phyloP scores from a whole-genome alignment of 1,140 invertebrate genomes.

The Sminthurides bifidus region DNA sequence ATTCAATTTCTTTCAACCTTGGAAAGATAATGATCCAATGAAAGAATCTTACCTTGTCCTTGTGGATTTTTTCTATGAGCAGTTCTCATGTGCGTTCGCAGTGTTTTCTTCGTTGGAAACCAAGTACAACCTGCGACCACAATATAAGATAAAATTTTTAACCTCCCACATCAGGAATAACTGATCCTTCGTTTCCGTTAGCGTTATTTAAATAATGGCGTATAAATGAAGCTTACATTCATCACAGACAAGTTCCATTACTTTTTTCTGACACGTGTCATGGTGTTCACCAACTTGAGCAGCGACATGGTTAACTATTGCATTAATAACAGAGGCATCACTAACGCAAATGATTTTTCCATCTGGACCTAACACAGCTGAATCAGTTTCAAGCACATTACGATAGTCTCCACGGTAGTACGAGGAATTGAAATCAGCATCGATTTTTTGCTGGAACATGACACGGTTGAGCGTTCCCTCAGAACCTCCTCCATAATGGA shows the following conservation, averaged over 20 bases:
- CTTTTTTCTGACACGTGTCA: not conserved
- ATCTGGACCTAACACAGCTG: slow-evolving; percentile 25
- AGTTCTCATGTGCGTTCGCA: not conserved
- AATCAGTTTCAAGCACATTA: slow-evolving; percentile 1
- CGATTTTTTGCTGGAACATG: slow-evolving; percentile 6
- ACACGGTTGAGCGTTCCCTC: slow-evolving; percentile 12
- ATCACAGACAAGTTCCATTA: not conserved
- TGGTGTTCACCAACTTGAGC: slow-evolving; percentile 8
- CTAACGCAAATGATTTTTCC: slow-evolving; percentile 22
- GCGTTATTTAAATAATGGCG: not conserved
- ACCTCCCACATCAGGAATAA: not conserved
- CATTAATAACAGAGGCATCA: not conserved
- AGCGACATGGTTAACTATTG: not conserved
- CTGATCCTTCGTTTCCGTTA: not conserved
- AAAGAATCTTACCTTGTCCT: not conserved
- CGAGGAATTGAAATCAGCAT: slow-evolving; percentile 7
- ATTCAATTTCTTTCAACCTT: no score
- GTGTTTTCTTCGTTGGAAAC: slow-evolving; percentile 2
- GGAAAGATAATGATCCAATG: no score
- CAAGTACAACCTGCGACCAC: not conserved
- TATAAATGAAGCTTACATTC: not conserved
- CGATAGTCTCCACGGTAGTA: not conserved
- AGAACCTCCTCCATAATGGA: no score
- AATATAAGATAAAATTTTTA: not conserved
- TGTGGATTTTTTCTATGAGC: not conserved